These are phyloP conservation scores for Salvelinus sp. DNA, from an alignment of 2,113 vertebrate species.

Conservation along the genomic window DNA sequence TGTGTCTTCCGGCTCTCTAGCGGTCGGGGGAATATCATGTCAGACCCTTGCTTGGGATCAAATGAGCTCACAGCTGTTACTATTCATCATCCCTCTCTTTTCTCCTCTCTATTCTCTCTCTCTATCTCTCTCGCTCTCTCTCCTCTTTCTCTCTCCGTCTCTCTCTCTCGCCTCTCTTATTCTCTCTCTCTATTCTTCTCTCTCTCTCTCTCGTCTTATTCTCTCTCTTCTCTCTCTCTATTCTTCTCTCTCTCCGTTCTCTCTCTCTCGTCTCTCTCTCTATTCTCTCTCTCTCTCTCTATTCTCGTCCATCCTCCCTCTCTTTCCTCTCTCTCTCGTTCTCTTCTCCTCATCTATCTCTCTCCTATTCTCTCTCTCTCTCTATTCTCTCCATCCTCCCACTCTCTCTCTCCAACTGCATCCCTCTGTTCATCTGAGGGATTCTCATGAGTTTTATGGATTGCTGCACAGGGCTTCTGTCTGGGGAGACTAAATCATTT, in stretches of 20 bases:
- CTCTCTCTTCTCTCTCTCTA: conserved; percentile 25
- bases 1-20: conserved; percentile 58
- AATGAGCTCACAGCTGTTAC: conserved; percentile 55
- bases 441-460: conserved; percentile 76
- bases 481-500: conserved; percentile 68
- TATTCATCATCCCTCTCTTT: conserved; percentile 47
- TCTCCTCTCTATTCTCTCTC: conserved; percentile 31
- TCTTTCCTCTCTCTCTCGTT: background rate
- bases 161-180: conserved; percentile 26
- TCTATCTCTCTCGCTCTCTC: background rate
- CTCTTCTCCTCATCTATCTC: conserved; percentile 14
- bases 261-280: conserved; percentile 9
- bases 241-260: conserved; percentile 9
- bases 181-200: conserved; percentile 17
- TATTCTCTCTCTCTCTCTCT: conserved; percentile 28
- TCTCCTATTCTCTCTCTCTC: conserved; percentile 17
- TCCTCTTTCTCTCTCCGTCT: background rate
- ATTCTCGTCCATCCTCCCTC: background rate
- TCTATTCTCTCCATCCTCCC: conserved; percentile 44
- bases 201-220: conserved; percentile 15
- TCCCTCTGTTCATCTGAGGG: conserved; percentile 60
- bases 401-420: conserved; percentile 18
- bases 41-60: conserved; percentile 63
- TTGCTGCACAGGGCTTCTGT: conserved; percentile 62
- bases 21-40: conserved; percentile 58